Evolutionary conservation across 2,888 invertebrate species (phyloP), one percentile per base, ranked within the genome.

Genomic region (Elysia crispata): DNA sequence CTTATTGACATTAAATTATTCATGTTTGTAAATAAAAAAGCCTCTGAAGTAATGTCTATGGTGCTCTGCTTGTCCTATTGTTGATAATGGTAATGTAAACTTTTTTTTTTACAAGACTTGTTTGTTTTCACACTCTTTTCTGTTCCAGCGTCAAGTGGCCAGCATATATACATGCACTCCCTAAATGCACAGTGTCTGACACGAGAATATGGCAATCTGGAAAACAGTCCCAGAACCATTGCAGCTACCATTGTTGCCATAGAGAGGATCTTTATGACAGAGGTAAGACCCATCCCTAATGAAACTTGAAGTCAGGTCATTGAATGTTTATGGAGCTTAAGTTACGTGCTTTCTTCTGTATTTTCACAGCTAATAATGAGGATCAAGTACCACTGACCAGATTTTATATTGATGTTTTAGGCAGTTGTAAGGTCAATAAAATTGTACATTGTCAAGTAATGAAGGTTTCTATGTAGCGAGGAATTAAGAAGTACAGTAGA

Each of bases 161-260:
- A 98, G 92, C 96, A 97, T 91, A 95, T 98, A 77, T 99, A 96
- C 92, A 93, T 98, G 82, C 96, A 98, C 92, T 95, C 96, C 20
- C 92, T 98, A 87, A 98, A 98, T 92, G 95, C 96, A 13, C 95
- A 96, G 82, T 96, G 98, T 94, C 92, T 99, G 87, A 96, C 96
- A 89, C 94, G 95, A 80, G 95, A 96, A 80, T 98, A 97, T 93
- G 97, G 97, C 11, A 94, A 94, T 93, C 88, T 98, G 81, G 95
- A 96, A 80, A 93, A 94, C 77, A 95, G 96, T 77, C 98, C 98
- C 92, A 85, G 87, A 28, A 89, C 93, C 1, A 94, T 98, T 76
- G 94, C 93, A 1, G 97, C 96, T 0, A 95, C 94, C 77, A 95
- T 98, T 67, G 91, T 98, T n/a, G 97, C 97, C 88, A 95, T 96